Base-by-base conservation (phyloP, 2,888 invertebrate genomes). In the Spilosoma lubricipeda region DNA sequence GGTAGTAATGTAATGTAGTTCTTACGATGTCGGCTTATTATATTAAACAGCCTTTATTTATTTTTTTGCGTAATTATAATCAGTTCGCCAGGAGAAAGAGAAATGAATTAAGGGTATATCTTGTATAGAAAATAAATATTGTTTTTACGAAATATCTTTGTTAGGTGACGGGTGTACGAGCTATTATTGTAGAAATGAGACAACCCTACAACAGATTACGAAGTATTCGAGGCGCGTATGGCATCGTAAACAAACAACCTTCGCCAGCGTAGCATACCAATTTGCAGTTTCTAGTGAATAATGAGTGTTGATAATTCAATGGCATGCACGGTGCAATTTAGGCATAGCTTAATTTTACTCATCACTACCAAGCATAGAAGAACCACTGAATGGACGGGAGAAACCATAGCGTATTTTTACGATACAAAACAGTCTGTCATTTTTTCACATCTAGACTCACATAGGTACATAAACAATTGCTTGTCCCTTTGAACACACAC, bases 211-310 rank as follows among this genome's bases (percentile, higher is more conserved):
- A 13, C 30, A 45, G 7, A 39, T 42, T 11, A 20, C 63, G 18
- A 23, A 70, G 63, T 70, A 95, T 95, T 93, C 94, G 89, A 92
- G 91, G 86, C 93, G 91, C 94, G 92, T 89, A 83, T 83, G 85
- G 79, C 80, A 87, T 86, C 82, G 88, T 91, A 87, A 90, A 92
- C 90, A 93, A 93, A 93, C 91, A 94, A 86, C 95, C 95, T 95
- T 94, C 91, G 80, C 56, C 75, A 77, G 80, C 78, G 79, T 77
- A 77, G 90, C 86, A 91, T 90, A 89, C 87, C 87, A 90, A 90
- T 63, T 45, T 63, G 42, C 42, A 75, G 81, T 76, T 72, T 77
- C 74, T 77, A 83, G 84, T 77, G 88, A 88, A 82, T 79, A 82
- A 42, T 79, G 80, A 82, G 83, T 87, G 84, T 87, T 87, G 70